Percentiles rank a stretch among this genome's conserved stretches.
Evolutionary conservation across 2,888 invertebrate genomes (phyloP).

Genomic region (Pediacus dermestoides): DNA sequence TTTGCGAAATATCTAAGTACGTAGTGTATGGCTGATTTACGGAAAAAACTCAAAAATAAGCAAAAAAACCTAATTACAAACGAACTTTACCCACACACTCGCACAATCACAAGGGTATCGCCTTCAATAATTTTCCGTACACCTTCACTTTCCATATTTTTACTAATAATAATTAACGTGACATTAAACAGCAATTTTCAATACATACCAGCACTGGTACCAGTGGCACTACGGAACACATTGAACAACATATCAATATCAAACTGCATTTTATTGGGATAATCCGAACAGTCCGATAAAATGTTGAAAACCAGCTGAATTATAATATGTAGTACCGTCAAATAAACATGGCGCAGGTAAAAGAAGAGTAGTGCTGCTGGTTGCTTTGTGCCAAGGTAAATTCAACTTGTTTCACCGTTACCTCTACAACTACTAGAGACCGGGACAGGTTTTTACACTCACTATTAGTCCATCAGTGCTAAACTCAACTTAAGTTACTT

Average conservation of each 20-base stretch:
- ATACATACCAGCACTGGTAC: too few species aligned
- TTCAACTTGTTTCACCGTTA: conserved; percentile 25
- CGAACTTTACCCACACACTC: too few species aligned
- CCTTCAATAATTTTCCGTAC: background rate
- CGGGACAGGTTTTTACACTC: conserved; percentile 25
- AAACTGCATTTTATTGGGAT: conserved; percentile 39
- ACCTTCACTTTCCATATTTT: conserved; percentile 8
- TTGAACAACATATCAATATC: conserved; percentile 41
- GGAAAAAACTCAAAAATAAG: too few species aligned
- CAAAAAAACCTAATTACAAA: too few species aligned
- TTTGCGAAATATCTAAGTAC: too few species aligned
- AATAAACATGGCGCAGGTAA: conserved; percentile 32
- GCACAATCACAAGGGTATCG: too few species aligned
- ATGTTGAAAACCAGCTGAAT: conserved; percentile 7
- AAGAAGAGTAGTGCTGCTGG: conserved; percentile 24
- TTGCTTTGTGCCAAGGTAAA: conserved; percentile 32
- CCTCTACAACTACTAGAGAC: conserved; percentile 23
- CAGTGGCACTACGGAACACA: conserved; percentile 41
- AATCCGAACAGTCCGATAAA: too few species aligned
- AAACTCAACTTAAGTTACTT: conserved; percentile 12
- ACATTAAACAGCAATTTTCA: too few species aligned
- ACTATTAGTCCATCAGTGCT: conserved; percentile 3
- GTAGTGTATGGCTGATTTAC: too few species aligned
- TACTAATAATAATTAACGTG: too few species aligned
- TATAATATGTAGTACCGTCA: conserved; percentile 17